Base-by-base conservation (phyloP, 2,113 vertebrate species). In the Dolichallabes microphthalmus region DNA sequence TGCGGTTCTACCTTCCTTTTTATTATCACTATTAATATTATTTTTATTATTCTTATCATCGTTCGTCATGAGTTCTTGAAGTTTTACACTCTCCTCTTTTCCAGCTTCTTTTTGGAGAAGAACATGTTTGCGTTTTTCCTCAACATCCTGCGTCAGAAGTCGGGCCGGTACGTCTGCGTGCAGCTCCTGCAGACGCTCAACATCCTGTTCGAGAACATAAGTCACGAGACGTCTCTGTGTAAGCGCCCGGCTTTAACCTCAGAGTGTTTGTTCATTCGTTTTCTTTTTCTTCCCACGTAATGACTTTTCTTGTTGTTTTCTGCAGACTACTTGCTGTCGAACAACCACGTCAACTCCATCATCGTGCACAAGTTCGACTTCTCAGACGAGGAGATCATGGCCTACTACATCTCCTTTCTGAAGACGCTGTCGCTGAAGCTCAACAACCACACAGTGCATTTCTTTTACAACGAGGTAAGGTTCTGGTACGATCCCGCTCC, bases 351-450 rank as follows among this genome's bases (percentile, higher is more conserved):
- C 63, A 99, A 99, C 93, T 99, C 98, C 78, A 99, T 99, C 89
- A 99, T 99, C 58, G 97, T 99, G 80, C 98, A 99, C 92, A 99
- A 99, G 85, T 99, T 99, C 93, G 98, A 99, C 91, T 99, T 99
- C 90, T 99, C 98, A 0, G 98, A 99, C 30, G 98, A 99, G 87
- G 98, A 99, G 93, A 98, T 99, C 80, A 99, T 99, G 98, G 98
- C 98, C 0, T 99, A 99, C 91, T 99, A 99, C 30, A 98, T 99
- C 92, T 99, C 97, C 9, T 99, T 99, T 93, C 92, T 99, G 91
- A 99, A 99, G 94, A 99, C 98, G 0, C 96, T 99, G 89, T 99
- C 98, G 0, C 92, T 99, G 82, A 99, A 99, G 84, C 97, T 99
- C 86, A 99, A 99, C 93, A 98, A 95, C 92, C 98, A 99, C 90